Evolutionary conservation across 2,797 vertebrate genomes (phyloP).

Genomic region (Mustela erminea): DNA sequence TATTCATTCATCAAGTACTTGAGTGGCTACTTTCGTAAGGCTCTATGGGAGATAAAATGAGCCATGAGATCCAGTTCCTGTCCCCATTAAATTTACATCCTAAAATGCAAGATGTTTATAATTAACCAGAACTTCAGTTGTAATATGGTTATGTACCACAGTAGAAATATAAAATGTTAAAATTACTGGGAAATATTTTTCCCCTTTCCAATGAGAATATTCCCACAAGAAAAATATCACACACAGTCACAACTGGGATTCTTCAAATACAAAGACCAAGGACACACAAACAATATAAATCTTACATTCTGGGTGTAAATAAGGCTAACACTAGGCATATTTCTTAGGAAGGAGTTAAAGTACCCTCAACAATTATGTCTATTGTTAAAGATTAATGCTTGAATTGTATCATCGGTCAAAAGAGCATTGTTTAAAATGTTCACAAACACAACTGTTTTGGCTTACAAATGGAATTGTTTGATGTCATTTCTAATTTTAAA

Average conservation of each 20-base stretch:
- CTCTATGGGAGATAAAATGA: neutral
- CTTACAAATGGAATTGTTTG: slow-evolving; percentile 46
- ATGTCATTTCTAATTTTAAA: slow-evolving; percentile 62
- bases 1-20: slow-evolving; percentile 39
- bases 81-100: neutral
- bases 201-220: slow-evolving; percentile 44
- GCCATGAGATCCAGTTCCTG: neutral
- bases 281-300: slow-evolving; percentile 61
- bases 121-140: neutral
- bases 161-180: neutral
- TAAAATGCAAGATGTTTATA: slow-evolving; percentile 28
- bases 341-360: slow-evolving; percentile 49
- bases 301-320: slow-evolving; percentile 54
- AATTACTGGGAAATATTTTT: slow-evolving; percentile 38
- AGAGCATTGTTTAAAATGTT: slow-evolving; percentile 69
- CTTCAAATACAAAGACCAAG: slow-evolving; percentile 66
- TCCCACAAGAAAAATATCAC: slow-evolving; percentile 41
- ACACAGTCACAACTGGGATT: slow-evolving; percentile 43
- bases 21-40: neutral
- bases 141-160: neutral
- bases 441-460: slow-evolving; percentile 63
- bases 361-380: slow-evolving; percentile 61
- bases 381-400: slow-evolving; percentile 68
- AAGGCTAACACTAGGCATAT: slow-evolving; percentile 53
- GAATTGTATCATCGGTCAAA: slow-evolving; percentile 52